phyloP scores from a whole-genome alignment of 2,113 vertebrate genomes.

The Taurulus bubalis region DNA sequence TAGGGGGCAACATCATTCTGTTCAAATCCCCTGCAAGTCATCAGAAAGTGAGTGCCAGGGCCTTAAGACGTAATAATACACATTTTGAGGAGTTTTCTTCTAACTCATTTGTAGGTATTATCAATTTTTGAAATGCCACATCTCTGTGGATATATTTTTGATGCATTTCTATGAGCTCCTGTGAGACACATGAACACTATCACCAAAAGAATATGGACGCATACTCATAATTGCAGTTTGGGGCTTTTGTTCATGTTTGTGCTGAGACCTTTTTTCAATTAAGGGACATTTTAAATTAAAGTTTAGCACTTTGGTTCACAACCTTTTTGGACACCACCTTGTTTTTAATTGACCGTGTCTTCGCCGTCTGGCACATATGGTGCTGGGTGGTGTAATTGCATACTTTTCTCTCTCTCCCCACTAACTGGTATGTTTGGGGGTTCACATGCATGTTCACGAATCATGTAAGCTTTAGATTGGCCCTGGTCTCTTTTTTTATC shows the following conservation, averaged over 20 bases:
- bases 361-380: neutral
- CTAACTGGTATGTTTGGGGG: neutral
- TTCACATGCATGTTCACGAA: neutral
- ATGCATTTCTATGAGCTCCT: constrained; percentile 22
- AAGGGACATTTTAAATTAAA: neutral
- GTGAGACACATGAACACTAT: neutral
- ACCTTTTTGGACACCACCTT: neutral
- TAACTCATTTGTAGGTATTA: constrained; percentile 63
- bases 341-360: neutral
- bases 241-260: neutral
- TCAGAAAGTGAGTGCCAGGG: constrained; percentile 13
- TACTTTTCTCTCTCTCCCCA: too few species aligned
- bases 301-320: neutral
- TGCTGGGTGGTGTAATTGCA: neutral
- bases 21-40: neutral
- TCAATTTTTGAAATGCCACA: constrained; percentile 40
- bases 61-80: constrained; percentile 52
- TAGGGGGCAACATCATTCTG: constrained; percentile 80
- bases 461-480: neutral
- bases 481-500: neutral
- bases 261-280: neutral
- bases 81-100: constrained; percentile 50
- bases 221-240: neutral
- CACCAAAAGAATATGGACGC: neutral
- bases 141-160: constrained; percentile 30